These are phyloP conservation scores for Epicampocera succincta DNA, from an alignment of 2,888 invertebrate genomes.

Conservation along the genomic window DNA sequence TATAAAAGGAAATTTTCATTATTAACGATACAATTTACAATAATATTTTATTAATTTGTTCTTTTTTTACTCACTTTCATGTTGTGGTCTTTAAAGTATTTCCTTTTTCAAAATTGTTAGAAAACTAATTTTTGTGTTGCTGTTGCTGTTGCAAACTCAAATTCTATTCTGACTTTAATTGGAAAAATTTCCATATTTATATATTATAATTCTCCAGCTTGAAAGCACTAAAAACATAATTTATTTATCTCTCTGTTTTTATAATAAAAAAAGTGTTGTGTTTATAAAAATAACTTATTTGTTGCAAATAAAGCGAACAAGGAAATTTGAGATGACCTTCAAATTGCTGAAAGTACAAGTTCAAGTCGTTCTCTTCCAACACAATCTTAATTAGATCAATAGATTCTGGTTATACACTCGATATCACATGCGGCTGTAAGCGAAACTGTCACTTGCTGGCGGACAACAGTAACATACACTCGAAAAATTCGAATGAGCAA, in stretches of 20 bases:
- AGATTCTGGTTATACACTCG: not conserved
- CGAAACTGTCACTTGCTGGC: not conserved
- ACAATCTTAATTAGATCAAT: constrained; percentile 14
- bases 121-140: constrained; percentile 68
- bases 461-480: not conserved
- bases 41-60: no score
- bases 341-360: constrained; percentile 37
- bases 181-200: constrained; percentile 66
- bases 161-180: constrained; percentile 66
- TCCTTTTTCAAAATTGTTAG: constrained; percentile 16
- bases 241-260: constrained; percentile 19
- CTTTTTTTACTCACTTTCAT: constrained; percentile 76
- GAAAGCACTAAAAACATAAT: constrained; percentile 22
- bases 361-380: constrained; percentile 17
- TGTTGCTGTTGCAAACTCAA: constrained; percentile 62
- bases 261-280: not conserved
- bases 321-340: constrained; percentile 51
- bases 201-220: constrained; percentile 43
- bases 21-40: not conserved
- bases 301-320: constrained; percentile 11
- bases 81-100: constrained; percentile 58
- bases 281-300: not conserved
- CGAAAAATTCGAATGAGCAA: not conserved
- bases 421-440: not conserved
- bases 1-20: not conserved